Percentiles rank a stretch among this genome's conserved stretches.
Conservation (phyloP, 2,888 invertebrate species). For the Drosophila colorata region DNA sequence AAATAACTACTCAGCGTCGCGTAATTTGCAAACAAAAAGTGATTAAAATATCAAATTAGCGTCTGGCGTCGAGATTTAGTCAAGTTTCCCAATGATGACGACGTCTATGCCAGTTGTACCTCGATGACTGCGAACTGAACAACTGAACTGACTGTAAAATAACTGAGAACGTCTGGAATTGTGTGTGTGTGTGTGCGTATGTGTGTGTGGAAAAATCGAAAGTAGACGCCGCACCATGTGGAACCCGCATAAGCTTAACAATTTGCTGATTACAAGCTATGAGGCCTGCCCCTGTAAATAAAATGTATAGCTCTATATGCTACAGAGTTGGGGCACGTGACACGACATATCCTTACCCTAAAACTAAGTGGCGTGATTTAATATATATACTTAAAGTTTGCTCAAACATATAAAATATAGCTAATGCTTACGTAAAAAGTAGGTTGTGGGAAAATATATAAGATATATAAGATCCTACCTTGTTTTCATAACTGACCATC, state of each 20-base stretch:
- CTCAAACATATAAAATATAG: background rate
- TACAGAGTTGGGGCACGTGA: background rate
- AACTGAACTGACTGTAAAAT: conserved; percentile 40
- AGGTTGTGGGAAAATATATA: too few species aligned
- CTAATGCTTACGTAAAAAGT: too few species aligned
- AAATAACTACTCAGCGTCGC: conserved; percentile 36
- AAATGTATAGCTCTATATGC: background rate
- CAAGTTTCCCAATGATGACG: conserved; percentile 41
- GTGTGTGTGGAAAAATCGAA: conserved; percentile 48
- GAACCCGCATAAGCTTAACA: conserved; percentile 58
- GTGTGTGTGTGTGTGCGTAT: too few species aligned
- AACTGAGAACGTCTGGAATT: conserved; percentile 33
- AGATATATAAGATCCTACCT: too few species aligned
- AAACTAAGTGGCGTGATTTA: background rate
- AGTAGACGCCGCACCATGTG: conserved; percentile 50
- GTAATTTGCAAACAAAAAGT: conserved; percentile 70
- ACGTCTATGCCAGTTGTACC: conserved; percentile 42
- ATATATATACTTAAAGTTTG: background rate
- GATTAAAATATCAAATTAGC: conserved; percentile 77
- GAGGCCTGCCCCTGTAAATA: conserved; percentile 7
- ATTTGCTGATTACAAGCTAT: conserved; percentile 47
- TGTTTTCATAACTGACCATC: background rate
- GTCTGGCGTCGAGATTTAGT: conserved; percentile 64
- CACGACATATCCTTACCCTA: background rate
- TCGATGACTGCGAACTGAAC: conserved; percentile 31